Conservation (phyloP, 1,140 invertebrate genomes). For the Drusus annulatus region DNA sequence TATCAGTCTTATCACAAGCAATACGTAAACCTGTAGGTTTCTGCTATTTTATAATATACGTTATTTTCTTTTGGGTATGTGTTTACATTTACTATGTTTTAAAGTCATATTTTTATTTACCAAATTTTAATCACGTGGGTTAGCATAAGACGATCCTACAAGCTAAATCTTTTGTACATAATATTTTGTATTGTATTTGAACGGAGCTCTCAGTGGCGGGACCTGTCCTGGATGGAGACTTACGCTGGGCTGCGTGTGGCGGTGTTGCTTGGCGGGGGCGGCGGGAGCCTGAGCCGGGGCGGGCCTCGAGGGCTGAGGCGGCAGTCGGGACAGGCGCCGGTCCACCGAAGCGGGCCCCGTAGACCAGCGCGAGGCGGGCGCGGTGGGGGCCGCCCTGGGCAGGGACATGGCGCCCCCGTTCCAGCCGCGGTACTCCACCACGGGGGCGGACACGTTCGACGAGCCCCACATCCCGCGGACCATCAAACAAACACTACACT, state of each 20-base stretch:
- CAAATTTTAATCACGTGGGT: too few relatives aligned
- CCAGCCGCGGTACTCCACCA: conserved; percentile 46
- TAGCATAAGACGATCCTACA: too few relatives aligned
- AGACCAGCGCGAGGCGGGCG: conserved; percentile 47
- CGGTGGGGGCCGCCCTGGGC: conserved; percentile 48
- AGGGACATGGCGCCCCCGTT: conserved; percentile 55
- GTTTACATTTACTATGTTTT: too few relatives aligned
- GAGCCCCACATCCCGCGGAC: conserved; percentile 67
- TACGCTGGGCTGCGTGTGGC: conserved; percentile 52
- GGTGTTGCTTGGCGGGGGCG: conserved; percentile 53
- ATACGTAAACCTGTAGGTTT: too few relatives aligned
- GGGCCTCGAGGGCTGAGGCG: conserved; percentile 67
- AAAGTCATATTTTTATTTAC: too few relatives aligned
- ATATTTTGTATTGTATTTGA: too few relatives aligned
- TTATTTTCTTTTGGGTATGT: too few relatives aligned
- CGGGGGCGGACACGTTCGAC: conserved; percentile 64
- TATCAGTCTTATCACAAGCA: too few relatives aligned
- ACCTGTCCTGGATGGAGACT: conserved; percentile 11
- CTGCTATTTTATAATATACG: too few relatives aligned
- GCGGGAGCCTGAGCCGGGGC: conserved; percentile 65
- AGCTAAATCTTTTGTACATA: too few relatives aligned
- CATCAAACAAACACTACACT: conserved; percentile 9
- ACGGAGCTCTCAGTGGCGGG: too few relatives aligned
- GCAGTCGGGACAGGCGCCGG: conserved; percentile 66
- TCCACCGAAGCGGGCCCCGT: conserved; percentile 65